phyloP scores from a whole-genome alignment of 2,888 invertebrate species.

The Taenaris catops region DNA sequence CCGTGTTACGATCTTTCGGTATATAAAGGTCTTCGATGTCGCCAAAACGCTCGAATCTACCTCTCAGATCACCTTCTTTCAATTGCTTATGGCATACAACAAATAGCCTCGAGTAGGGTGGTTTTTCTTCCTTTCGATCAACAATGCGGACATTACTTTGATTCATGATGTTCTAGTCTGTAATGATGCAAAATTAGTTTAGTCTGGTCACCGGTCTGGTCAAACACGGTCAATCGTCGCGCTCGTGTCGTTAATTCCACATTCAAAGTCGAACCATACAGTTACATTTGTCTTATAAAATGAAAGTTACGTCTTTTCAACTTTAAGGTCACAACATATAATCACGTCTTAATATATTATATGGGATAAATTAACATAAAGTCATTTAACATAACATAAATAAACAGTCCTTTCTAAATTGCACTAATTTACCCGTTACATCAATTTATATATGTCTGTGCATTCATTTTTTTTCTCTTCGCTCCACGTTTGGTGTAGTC shows the following conservation, averaged over 20 bases:
- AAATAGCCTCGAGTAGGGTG: constrained; percentile 94
- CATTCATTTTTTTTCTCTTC: no score
- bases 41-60: constrained; percentile 89
- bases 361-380: no score
- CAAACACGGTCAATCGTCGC: constrained; percentile 26
- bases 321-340: no score
- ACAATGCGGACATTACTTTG: constrained; percentile 33
- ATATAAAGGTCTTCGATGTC: constrained; percentile 93
- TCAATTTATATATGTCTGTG: no score
- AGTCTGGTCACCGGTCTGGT: constrained; percentile 20
- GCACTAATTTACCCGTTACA: no score
- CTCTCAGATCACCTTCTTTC: constrained; percentile 86
- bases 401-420: no score
- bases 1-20: constrained; percentile 90
- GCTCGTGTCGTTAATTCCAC: constrained; percentile 16
- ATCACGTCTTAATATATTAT: no score
- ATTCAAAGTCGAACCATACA: constrained; percentile 1
- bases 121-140: constrained; percentile 77
- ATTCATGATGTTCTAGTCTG: constrained; percentile 29
- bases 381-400: no score
- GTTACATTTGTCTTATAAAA: not conserved
- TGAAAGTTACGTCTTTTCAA: no score
- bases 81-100: constrained; percentile 89
- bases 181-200: constrained; percentile 13
- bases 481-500: no score